phyloP scores from a whole-genome alignment of 1,140 invertebrate genomes.

The Acromyrmex echinatior region DNA sequence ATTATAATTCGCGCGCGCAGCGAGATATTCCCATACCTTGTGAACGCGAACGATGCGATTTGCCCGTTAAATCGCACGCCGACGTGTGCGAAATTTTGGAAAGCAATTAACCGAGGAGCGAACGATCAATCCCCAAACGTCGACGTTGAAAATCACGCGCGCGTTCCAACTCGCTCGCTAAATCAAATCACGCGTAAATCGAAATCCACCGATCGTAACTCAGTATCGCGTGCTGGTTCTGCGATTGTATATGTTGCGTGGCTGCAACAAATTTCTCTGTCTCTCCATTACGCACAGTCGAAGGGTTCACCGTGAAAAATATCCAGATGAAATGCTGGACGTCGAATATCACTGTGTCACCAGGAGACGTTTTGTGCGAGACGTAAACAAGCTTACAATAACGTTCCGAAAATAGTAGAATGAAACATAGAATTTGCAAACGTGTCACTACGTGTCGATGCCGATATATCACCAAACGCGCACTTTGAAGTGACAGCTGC shows the following conservation, averaged over 20 bases:
- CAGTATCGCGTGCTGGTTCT: not conserved
- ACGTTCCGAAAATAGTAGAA: not conserved
- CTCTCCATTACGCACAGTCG: conserved; percentile 16
- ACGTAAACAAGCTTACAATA: not conserved
- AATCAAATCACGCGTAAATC: conserved; percentile 59
- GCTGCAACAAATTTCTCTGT: conserved; percentile 20
- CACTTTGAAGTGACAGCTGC: not conserved
- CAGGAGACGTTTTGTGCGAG: not conserved
- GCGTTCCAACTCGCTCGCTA: conserved; percentile 18
- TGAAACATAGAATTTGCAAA: not conserved
- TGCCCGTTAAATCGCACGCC: not conserved
- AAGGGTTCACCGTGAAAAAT: conserved; percentile 31
- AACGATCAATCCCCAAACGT: conserved; percentile 33
- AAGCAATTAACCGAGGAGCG: conserved; percentile 38
- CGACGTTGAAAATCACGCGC: conserved; percentile 28
- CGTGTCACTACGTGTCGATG: not conserved
- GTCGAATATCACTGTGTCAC: conserved; percentile 50
- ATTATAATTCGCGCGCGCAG: conserved; percentile 5
- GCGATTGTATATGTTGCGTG: conserved; percentile 23
- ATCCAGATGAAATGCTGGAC: conserved; percentile 32
- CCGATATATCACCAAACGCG: not conserved
- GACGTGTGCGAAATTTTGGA: conserved; percentile 11
- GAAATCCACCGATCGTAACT: conserved; percentile 53
- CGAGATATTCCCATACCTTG: not conserved
- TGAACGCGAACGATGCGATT: not conserved